Base-by-base conservation (phyloP, 2,113 vertebrate genomes). In the Propithecus coquereli region DNA sequence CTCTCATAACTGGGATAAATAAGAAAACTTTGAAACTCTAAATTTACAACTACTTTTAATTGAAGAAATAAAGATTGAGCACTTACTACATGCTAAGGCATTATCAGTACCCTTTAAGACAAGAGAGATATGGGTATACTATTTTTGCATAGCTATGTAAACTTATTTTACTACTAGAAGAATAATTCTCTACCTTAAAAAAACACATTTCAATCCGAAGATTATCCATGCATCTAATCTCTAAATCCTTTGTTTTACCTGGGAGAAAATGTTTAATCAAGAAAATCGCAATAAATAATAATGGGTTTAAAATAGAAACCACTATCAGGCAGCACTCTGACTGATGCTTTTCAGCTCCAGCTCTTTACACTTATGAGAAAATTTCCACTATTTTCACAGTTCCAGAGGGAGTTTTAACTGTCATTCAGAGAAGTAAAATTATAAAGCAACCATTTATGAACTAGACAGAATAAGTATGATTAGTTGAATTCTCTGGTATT, bases 201-300 rank as follows among this genome's bases (percentile, higher is more conserved):
- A 76, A 20, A 16, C 25, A 71, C 12, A 82, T 87, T 74, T 68
- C 81, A 93, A 74, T 83, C 5, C 32, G 83, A 95, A 92, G 18
- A 79, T 73, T 43, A 87, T 70, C 30, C 17, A 68, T 73, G 14
- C 87, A 86, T 52, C 32, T 77, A 65, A 59, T 59, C 20, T 92
- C 70, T n/a, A 96, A 84, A 80, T 74, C 34, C n/a, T 91, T 90
- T 87, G 30, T 74, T 93, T 94, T 87, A 88, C 7, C 34, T 95
- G 40, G 45, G 12, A 87, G 74, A 90, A 96, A 92, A 90, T 87
- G 30, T 54, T 92, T 96, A 90, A 83, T 89, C 45, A 97, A 95
- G 52, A 85, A 97, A 94, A 73, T 45, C 66, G 14, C 47, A n/a
- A 63, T 66, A 16, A n/a, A 63, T 66, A 16, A 83, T 59, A 47